Percentiles rank a stretch among this genome's conserved stretches.
phyloP scores from a whole-genome alignment of 1,140 invertebrate species.

The Calosoma granatense region DNA sequence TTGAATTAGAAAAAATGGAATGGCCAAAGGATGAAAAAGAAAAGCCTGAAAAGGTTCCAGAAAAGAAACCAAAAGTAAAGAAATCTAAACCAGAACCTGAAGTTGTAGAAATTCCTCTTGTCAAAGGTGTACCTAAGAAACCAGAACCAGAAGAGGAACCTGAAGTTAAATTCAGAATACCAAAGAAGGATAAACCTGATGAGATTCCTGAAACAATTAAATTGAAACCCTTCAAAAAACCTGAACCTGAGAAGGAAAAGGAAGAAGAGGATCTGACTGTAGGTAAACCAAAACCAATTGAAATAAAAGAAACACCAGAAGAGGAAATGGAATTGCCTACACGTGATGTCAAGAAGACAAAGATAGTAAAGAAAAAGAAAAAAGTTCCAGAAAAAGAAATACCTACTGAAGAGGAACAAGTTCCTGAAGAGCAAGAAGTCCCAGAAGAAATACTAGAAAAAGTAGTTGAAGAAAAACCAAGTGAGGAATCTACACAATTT shows the following conservation, averaged over 20 bases:
- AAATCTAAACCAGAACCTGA: conserved; percentile 24
- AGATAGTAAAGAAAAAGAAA: conserved; percentile 27
- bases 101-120: conserved; percentile 22
- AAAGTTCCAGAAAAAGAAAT: conserved; percentile 23
- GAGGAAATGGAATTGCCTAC: conserved; percentile 13
- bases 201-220: conserved; percentile 26
- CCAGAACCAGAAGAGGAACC: conserved; percentile 25
- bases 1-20: background rate
- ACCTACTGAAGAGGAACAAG: conserved; percentile 17
- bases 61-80: conserved; percentile 21
- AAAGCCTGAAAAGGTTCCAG: conserved; percentile 16
- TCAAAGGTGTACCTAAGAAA: conserved; percentile 22
- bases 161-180: conserved; percentile 19
- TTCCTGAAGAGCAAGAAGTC: conserved; percentile 19
- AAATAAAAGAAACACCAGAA: conserved; percentile 17
- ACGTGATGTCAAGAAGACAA: conserved; percentile 19
- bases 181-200: conserved; percentile 16
- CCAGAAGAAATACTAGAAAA: conserved; percentile 24
- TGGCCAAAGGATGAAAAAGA: conserved; percentile 20
- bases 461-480: conserved; percentile 32
- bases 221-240: conserved; percentile 41
- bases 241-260: conserved; percentile 23
- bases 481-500: conserved; percentile 40
- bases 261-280: conserved; percentile 16
- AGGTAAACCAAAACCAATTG: conserved; percentile 18